Percentiles rank a stretch among this genome's conserved stretches.
phyloP scores from a whole-genome alignment of 35 echinoderm and acorn worm species.

The Apostichopus californicus region DNA sequence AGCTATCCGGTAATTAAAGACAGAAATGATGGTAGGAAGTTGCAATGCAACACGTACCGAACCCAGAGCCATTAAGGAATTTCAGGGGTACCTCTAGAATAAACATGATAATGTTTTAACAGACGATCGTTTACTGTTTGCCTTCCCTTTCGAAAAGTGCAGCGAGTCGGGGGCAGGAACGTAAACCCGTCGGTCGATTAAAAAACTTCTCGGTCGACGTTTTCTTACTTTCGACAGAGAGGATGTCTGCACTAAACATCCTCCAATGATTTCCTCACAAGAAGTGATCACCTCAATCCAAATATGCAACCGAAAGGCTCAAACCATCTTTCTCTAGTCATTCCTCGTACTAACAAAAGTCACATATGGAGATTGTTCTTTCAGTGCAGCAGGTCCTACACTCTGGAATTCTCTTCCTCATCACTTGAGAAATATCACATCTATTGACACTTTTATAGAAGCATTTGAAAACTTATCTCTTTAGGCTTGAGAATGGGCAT shows the following conservation, averaged over 20 bases:
- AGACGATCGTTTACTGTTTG: not conserved
- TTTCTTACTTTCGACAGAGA: not conserved
- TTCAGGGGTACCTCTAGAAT: not conserved
- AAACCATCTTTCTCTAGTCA: too few species aligned
- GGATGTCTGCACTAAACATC: not conserved
- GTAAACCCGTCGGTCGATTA: not conserved
- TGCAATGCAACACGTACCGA: not conserved
- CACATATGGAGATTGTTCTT: too few species aligned
- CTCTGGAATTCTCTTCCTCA: too few species aligned
- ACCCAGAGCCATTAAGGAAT: not conserved
- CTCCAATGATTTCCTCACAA: not conserved
- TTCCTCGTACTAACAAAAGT: too few species aligned
- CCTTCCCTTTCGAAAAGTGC: not conserved
- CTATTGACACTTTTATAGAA: too few species aligned
- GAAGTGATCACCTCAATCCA: not conserved
- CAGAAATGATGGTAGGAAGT: not conserved
- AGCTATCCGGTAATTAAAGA: not conserved
- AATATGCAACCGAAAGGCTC: too few species aligned
- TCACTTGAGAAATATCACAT: too few species aligned
- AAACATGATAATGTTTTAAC: not conserved
- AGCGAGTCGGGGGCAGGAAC: not conserved
- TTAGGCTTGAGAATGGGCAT: too few species aligned
- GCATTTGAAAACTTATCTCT: too few species aligned
- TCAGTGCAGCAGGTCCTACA: too few species aligned
- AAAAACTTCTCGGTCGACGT: not conserved